A percentile compares a stretch with the other conserved stretches of the same genome.
Conservation (phyloP, 1,140 invertebrate species). For the Saxidomus purpurata region DNA sequence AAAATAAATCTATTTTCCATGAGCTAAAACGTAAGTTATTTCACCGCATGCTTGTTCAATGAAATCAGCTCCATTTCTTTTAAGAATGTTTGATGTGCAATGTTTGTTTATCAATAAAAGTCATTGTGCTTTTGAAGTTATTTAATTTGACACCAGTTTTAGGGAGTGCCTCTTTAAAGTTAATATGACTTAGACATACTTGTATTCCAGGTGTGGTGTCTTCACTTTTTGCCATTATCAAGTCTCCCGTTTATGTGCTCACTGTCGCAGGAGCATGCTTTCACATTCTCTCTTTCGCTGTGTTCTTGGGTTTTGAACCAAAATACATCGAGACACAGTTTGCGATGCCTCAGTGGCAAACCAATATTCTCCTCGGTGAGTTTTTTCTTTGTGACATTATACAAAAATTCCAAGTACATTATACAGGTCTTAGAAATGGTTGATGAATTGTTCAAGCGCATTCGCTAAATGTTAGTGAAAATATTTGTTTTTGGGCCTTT, state of each 20-base stretch:
- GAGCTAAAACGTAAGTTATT: conserved; percentile 26
- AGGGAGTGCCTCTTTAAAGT: too few relatives aligned
- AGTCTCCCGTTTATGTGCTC: conserved; percentile 93
- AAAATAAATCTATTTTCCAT: neutral
- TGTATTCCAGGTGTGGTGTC: conserved; percentile 17
- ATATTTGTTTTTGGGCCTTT: too few relatives aligned
- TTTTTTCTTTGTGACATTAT: too few relatives aligned
- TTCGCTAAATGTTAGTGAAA: too few relatives aligned
- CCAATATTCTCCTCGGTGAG: conserved; percentile 65
- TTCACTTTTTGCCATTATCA: neutral
- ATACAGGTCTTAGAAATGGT: too few relatives aligned
- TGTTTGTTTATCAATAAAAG: too few relatives aligned
- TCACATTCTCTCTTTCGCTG: conserved; percentile 86
- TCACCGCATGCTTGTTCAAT: neutral
- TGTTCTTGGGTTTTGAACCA: conserved; percentile 58
- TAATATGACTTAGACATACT: neutral
- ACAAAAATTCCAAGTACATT: too few relatives aligned
- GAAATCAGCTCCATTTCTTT: too few relatives aligned
- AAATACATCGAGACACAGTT: conserved; percentile 72
- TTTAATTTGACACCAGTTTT: too few relatives aligned
- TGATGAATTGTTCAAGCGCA: too few relatives aligned
- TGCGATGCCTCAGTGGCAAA: conserved; percentile 45
- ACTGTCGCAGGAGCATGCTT: conserved; percentile 96
- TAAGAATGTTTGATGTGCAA: too few relatives aligned
- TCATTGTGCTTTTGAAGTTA: too few relatives aligned